phyloP scores from a whole-genome alignment of 2,113 vertebrate species.

The Pangasianodon gigas region DNA sequence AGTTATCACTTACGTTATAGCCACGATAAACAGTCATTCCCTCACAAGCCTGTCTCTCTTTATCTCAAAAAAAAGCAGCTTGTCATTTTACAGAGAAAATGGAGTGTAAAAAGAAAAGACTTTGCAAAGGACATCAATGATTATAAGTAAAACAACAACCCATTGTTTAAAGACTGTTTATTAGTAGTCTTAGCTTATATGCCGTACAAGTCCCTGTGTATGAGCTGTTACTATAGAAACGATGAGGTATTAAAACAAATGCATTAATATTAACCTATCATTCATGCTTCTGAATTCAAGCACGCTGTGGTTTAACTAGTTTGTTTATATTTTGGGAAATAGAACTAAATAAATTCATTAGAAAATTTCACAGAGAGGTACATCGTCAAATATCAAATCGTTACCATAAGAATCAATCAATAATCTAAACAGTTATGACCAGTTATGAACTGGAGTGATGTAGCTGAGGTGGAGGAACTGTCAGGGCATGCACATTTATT shows the following conservation, averaged over 20 bases:
- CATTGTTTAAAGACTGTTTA: not conserved
- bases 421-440: not conserved
- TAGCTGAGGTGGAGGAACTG: not conserved
- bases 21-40: not conserved
- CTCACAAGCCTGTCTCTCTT: not conserved
- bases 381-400: not conserved
- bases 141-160: not conserved
- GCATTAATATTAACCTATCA: not conserved
- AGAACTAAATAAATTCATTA: not conserved
- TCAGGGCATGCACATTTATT: not conserved
- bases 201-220: not conserved
- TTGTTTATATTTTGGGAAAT: no score
- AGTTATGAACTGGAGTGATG: not conserved
- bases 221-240: not conserved
- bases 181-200: not conserved
- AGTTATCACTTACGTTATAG: not conserved
- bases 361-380: not conserved
- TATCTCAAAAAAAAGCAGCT: no score
- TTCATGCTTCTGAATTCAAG: not conserved
- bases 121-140: not conserved
- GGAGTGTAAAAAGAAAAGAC: not conserved
- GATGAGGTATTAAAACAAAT: not conserved
- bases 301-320: not conserved
- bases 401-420: not conserved
- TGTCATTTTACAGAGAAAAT: not conserved